Percentiles rank a stretch among this genome's conserved stretches.
phyloP scores from a whole-genome alignment of 2,113 vertebrate genomes.

The Sinocyclocheilus grahami region DNA sequence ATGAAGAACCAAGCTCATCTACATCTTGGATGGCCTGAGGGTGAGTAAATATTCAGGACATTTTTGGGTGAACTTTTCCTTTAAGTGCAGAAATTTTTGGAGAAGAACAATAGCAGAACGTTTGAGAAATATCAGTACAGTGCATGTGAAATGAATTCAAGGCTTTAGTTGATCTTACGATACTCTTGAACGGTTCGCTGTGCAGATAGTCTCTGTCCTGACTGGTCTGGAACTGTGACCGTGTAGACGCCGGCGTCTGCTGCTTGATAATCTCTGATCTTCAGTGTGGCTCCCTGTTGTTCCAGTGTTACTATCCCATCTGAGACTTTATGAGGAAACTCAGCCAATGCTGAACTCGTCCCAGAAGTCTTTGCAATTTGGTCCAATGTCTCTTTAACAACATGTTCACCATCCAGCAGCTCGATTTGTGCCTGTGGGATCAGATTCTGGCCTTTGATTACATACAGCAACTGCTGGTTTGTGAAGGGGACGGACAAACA shows the following conservation, averaged over 20 bases:
- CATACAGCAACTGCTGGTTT: slow-evolving; percentile 60
- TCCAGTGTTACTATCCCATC: slow-evolving; percentile 42
- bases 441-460: slow-evolving; percentile 61
- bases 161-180: slow-evolving; percentile 46
- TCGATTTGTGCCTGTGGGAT: slow-evolving; percentile 64
- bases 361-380: slow-evolving; percentile 6
- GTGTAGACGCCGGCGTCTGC: slow-evolving; percentile 69
- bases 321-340: slow-evolving; percentile 54
- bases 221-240: slow-evolving; percentile 64
- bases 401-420: slow-evolving; percentile 43
- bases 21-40: no score
- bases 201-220: slow-evolving; percentile 55
- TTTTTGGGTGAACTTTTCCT: neutral
- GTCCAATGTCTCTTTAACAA: slow-evolving; percentile 69
- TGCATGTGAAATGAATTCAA: neutral
- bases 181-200: slow-evolving; percentile 70
- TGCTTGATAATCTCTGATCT: slow-evolving; percentile 58
- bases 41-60: no score
- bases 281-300: slow-evolving; percentile 59
- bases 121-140: neutral
- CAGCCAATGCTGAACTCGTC: slow-evolving; percentile 59
- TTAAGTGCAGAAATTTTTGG: neutral
- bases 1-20: neutral
- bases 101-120: neutral
- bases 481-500: slow-evolving; percentile 66